These are phyloP conservation scores for Erebia epiphron DNA, from an alignment of 2,888 invertebrate species.

Conservation along the genomic window DNA sequence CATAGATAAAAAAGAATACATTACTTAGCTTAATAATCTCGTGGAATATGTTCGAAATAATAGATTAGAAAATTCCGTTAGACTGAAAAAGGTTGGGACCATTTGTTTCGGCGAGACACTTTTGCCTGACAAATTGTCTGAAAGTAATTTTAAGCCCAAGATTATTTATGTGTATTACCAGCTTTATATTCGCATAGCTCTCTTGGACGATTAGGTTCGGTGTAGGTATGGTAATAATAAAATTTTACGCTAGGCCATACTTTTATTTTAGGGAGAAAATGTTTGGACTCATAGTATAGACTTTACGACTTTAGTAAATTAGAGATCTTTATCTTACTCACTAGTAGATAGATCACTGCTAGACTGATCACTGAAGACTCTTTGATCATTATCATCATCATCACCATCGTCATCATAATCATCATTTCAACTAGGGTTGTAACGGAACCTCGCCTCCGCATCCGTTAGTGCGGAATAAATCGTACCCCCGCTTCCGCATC, in stretches of 20 bases:
- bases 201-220: slow-evolving; percentile 31
- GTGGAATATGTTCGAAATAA: slow-evolving; percentile 51
- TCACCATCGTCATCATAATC: too few species aligned
- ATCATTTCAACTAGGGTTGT: too few species aligned
- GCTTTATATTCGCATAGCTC: slow-evolving; percentile 36
- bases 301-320: too few species aligned
- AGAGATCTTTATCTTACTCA: neutral
- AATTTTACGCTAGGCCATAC: slow-evolving; percentile 30
- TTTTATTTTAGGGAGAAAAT: neutral
- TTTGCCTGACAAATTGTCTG: slow-evolving; percentile 78
- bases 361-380: too few species aligned
- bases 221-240: slow-evolving; percentile 22
- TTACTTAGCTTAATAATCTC: slow-evolving; percentile 2
- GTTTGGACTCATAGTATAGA: neutral
- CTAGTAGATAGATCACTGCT: too few species aligned
- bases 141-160: slow-evolving; percentile 76
- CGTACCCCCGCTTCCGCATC: too few species aligned
- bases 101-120: slow-evolving; percentile 71
- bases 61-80: slow-evolving; percentile 70
- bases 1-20: neutral
- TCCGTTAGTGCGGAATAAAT: too few species aligned
- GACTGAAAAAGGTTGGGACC: slow-evolving; percentile 70
- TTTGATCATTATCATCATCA: too few species aligned
- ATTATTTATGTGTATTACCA: slow-evolving; percentile 72
- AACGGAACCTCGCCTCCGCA: too few species aligned